Evolutionary conservation across 2,797 vertebrate genomes (phyloP).

Genomic region (Mormyrus hasselquistii): DNA sequence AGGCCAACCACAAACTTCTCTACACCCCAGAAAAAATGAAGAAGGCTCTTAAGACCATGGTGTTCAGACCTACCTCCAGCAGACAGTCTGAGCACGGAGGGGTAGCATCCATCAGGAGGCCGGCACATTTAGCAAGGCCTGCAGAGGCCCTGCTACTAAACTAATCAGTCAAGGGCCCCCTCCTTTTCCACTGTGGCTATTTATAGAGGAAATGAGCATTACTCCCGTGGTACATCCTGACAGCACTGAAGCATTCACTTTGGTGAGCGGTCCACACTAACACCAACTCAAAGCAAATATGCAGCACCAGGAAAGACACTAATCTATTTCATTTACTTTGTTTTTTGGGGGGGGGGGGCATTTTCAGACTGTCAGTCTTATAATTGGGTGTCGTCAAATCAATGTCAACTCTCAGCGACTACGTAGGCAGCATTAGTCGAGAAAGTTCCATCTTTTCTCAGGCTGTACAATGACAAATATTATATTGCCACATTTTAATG

Average conservation of each 20-base stretch:
- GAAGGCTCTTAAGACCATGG: background rate
- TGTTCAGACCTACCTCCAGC: background rate
- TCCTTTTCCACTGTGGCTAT: background rate
- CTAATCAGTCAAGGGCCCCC: background rate
- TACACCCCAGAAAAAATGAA: background rate
- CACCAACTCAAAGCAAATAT: background rate
- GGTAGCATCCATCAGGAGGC: background rate
- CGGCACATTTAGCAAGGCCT: background rate
- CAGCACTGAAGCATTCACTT: background rate
- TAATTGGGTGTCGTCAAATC: background rate
- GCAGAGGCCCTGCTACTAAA: background rate
- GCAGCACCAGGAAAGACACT: background rate
- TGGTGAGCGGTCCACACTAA: background rate
- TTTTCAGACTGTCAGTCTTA: background rate
- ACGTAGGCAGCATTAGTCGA: background rate
- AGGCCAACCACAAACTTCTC: constrained; percentile 8
- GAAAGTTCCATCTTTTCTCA: background rate
- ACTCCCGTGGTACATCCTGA: background rate
- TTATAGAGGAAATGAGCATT: background rate
- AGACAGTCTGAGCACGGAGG: background rate
- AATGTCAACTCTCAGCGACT: background rate
- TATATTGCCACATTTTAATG: background rate
- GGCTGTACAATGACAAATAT: background rate
- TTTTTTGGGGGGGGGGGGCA: background rate
- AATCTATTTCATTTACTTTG: background rate